Conservation (phyloP, 2,888 invertebrate genomes). For the Automeris io region DNA sequence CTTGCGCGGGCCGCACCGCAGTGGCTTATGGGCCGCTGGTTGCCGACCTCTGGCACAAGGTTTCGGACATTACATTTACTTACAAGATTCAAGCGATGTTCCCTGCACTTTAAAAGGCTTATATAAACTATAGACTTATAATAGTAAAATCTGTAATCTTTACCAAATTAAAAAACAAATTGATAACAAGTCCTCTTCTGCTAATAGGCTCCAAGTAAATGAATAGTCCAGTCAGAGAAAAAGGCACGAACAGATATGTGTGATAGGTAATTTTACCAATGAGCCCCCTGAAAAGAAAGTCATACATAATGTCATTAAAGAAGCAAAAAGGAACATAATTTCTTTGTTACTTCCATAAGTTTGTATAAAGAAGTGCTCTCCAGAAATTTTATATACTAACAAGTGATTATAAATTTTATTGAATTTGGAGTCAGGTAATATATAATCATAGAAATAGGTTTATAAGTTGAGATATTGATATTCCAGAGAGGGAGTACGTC, state of each 20-base stretch:
- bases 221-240: conserved; percentile 45
- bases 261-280: conserved; percentile 45
- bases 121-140: neutral
- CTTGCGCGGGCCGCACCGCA: too few species aligned
- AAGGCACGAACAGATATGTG: conserved; percentile 47
- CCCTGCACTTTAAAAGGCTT: neutral
- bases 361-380: too few species aligned
- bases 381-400: too few species aligned
- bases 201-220: conserved; percentile 63
- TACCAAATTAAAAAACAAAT: conserved; percentile 66
- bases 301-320: too few species aligned
- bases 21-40: too few species aligned
- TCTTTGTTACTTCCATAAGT: too few species aligned
- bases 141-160: conserved; percentile 12
- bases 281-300: conserved; percentile 39
- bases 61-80: too few species aligned
- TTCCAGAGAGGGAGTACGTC: too few species aligned
- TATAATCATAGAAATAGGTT: too few species aligned
- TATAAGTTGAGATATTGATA: too few species aligned
- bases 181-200: conserved; percentile 57
- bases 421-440: neutral
- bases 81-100: neutral
- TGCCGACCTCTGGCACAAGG: too few species aligned
- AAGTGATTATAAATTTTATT: neutral
- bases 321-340: too few species aligned